These are phyloP conservation scores for Chloroceryle inda DNA, from an alignment of 2,797 vertebrate species.

Conservation along the genomic window DNA sequence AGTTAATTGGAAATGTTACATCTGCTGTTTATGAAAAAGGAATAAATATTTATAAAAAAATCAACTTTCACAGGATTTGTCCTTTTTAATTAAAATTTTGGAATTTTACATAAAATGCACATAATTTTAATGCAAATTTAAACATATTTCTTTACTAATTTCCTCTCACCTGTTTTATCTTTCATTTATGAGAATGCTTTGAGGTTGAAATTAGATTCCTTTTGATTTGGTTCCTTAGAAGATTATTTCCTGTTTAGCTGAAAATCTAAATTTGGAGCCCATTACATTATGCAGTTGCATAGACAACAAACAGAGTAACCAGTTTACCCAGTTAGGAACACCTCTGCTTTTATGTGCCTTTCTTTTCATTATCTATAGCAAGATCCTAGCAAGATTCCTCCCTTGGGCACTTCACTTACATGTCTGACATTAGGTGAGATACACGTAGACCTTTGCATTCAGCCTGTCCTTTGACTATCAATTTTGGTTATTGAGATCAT, in stretches of 20 bases:
- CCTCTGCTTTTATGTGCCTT: neutral
- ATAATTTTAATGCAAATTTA: rapidly evolving
- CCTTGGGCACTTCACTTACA: neutral
- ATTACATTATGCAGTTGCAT: neutral
- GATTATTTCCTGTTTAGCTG: neutral
- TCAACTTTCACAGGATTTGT: neutral
- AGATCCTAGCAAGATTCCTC: neutral
- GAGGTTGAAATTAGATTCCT: neutral
- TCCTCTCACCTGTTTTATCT: neutral
- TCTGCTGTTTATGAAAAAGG: too few relatives aligned
- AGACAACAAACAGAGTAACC: neutral
- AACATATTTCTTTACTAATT: neutral
- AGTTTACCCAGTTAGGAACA: neutral
- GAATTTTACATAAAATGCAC: neutral
- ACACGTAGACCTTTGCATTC: neutral
- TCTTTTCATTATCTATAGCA: neutral
- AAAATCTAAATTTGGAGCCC: neutral
- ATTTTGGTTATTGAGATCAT: neutral
- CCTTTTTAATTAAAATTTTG: neutral
- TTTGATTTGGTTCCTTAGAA: neutral
- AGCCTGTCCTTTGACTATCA: neutral
- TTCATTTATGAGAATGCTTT: neutral
- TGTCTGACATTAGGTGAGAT: neutral
- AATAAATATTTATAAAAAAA: neutral
- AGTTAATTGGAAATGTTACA: too few relatives aligned